These are phyloP conservation scores for Vollenhovia emeryi DNA, from an alignment of 1,140 invertebrate genomes.

Conservation along the genomic window DNA sequence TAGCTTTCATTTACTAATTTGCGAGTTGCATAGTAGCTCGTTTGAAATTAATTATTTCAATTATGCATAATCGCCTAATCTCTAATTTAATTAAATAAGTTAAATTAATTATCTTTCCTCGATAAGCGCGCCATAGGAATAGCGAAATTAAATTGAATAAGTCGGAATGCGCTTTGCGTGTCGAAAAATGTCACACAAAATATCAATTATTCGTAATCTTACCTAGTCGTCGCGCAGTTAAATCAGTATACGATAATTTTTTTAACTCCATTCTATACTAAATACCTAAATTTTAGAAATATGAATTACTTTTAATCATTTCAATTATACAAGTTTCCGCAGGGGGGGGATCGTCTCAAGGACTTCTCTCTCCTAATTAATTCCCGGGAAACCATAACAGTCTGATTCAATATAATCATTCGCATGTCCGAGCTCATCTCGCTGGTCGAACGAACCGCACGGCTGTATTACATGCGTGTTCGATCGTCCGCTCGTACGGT, in stretches of 20 bases:
- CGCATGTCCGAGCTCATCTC: constrained; percentile 9
- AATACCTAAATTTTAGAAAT: background rate
- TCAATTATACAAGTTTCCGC: background rate
- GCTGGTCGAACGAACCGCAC: constrained; percentile 31
- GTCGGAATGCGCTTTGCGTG: background rate
- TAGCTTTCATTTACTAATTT: constrained; percentile 50
- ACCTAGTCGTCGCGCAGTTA: background rate
- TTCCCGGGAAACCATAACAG: background rate
- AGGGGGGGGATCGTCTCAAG: background rate
- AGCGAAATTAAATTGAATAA: background rate
- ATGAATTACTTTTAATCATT: background rate
- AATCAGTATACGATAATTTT: background rate
- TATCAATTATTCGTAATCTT: background rate
- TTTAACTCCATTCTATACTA: background rate
- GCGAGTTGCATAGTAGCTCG: background rate
- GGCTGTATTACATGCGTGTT: constrained; percentile 45
- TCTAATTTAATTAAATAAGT: constrained; percentile 34
- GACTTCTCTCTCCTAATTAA: constrained; percentile 15
- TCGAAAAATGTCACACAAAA: background rate
- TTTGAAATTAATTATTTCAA: constrained; percentile 52
- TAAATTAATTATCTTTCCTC: constrained; percentile 6
- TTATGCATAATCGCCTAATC: constrained; percentile 8
- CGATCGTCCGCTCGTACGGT: constrained; percentile 9
- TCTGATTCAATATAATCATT: constrained; percentile 33
- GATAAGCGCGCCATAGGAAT: background rate